Percentiles rank a stretch among this genome's conserved stretches.
phyloP scores from a whole-genome alignment of 2,797 vertebrate genomes.

The Sebastes jordani region DNA sequence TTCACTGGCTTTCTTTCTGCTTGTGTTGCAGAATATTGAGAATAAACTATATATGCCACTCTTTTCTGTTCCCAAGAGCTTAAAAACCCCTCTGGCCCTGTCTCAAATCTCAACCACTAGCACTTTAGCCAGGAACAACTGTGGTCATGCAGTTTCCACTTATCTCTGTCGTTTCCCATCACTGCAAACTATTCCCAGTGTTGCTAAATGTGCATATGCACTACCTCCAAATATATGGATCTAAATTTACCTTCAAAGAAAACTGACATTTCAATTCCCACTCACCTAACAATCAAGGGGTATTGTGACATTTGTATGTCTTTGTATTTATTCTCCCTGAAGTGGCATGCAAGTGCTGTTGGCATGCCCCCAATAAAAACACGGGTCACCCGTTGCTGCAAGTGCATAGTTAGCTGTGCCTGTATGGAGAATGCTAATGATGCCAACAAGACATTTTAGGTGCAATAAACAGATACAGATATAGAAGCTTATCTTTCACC shows the following conservation, averaged over 20 bases:
- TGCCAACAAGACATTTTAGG: not conserved
- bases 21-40: constrained; percentile 29
- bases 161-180: constrained; percentile 28
- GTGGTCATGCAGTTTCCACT: constrained; percentile 2
- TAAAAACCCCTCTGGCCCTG: constrained; percentile 2
- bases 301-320: not conserved
- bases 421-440: not conserved
- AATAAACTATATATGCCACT: constrained; percentile 23
- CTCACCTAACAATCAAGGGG: not conserved
- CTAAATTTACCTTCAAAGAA: not conserved
- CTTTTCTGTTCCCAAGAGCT: constrained; percentile 7
- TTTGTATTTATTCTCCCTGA: not conserved
- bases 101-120: constrained; percentile 39
- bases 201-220: not conserved
- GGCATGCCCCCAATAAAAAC: not conserved
- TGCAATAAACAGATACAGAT: not conserved
- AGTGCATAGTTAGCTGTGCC: not conserved
- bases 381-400: not conserved
- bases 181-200: not conserved
- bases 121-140: constrained; percentile 20
- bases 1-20: constrained; percentile 19
- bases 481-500: not conserved
- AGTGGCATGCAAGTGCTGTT: not conserved
- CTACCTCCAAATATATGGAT: not conserved
- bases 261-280: constrained; percentile 3